phyloP scores from a whole-genome alignment of 2,797 vertebrate genomes.

The Eulemur rubriventer region DNA sequence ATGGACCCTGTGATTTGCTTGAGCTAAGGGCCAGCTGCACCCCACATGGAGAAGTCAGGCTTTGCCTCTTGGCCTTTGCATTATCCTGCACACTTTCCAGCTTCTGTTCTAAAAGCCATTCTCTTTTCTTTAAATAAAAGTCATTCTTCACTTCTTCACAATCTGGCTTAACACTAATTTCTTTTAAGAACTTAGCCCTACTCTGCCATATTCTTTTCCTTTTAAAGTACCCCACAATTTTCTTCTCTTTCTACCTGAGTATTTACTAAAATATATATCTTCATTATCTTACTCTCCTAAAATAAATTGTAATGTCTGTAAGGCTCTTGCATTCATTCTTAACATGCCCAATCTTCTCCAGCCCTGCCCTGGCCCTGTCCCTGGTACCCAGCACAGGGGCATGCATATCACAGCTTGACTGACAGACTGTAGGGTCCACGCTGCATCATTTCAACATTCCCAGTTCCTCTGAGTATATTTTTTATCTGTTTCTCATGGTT shows the following conservation, averaged over 20 bases:
- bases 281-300: neutral
- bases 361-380: neutral
- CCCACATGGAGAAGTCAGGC: rapidly evolving
- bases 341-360: no score
- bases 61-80: neutral
- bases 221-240: neutral
- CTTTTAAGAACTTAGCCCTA: neutral
- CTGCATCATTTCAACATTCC: neutral
- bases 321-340: neutral
- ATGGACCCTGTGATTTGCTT: neutral
- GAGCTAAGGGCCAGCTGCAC: rapidly evolving
- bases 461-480: neutral
- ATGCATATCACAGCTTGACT: neutral
- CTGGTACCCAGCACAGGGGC: neutral
- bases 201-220: neutral
- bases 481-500: slow-evolving; percentile 25
- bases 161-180: neutral
- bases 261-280: neutral
- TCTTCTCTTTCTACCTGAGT: neutral
- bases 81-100: neutral
- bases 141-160: neutral
- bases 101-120: neutral
- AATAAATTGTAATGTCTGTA: neutral
- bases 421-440: rapidly evolving
- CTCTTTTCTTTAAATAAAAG: neutral